Conservation (phyloP, 2,888 invertebrate genomes). For the Enchytraeus crypticus region DNA sequence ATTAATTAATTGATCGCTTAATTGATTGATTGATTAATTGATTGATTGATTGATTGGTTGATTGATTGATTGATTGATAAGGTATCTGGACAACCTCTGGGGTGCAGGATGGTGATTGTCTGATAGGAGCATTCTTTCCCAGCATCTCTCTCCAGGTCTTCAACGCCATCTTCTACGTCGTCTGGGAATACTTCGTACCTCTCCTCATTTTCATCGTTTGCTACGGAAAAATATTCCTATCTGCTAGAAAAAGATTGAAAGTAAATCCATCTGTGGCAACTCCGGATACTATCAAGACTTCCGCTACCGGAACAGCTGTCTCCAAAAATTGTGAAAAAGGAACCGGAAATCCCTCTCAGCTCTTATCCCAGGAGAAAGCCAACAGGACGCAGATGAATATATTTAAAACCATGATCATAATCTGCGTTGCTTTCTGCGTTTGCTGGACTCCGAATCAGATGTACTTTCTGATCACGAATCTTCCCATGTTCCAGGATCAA, state of each 20-base stretch:
- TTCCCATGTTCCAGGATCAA: background rate
- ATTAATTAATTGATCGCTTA: no score
- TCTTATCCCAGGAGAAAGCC: background rate
- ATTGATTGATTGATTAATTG: no score
- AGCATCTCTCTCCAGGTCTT: background rate
- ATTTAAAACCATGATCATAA: conserved; percentile 4
- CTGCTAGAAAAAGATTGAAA: background rate
- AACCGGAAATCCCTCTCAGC: background rate
- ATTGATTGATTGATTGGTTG: no score
- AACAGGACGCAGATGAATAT: background rate
- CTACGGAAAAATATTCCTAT: background rate
- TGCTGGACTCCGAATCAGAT: conserved; percentile 4
- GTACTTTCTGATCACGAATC: conserved; percentile 4
- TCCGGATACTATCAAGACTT: background rate
- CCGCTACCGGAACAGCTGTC: background rate
- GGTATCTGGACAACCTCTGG: background rate
- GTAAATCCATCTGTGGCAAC: background rate
- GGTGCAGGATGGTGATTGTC: background rate
- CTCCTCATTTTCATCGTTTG: conserved; percentile 2
- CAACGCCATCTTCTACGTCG: background rate
- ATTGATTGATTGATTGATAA: no score
- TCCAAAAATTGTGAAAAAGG: background rate
- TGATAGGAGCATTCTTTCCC: background rate
- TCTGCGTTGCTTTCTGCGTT: background rate
- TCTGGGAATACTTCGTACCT: conserved; percentile 1